Evolutionary conservation across 2,888 invertebrate species (phyloP).

Genomic region (Myopa testacea): DNA sequence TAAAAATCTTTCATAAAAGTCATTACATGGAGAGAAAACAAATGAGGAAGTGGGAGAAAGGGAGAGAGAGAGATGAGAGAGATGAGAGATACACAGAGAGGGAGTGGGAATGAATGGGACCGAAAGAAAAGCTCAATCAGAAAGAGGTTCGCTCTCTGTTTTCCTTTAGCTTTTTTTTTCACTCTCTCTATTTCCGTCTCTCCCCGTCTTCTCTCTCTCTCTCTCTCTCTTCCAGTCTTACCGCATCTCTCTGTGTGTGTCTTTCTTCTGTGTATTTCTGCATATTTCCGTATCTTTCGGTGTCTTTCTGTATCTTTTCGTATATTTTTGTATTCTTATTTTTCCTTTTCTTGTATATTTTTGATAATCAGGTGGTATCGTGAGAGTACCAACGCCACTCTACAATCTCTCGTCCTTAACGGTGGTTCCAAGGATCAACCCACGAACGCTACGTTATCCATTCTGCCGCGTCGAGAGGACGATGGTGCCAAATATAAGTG

Average conservation of each 20-base stretch:
- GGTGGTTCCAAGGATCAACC: slow-evolving; percentile 81
- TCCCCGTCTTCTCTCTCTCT: neutral
- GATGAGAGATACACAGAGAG: neutral
- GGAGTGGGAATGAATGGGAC: neutral
- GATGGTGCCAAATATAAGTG: slow-evolving; percentile 87
- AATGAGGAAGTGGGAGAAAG: no score
- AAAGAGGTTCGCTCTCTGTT: no score
- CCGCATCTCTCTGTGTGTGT: no score
- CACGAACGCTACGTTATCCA: slow-evolving; percentile 79
- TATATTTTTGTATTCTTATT: no score
- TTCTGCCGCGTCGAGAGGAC: slow-evolving; percentile 85
- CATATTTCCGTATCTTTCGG: no score
- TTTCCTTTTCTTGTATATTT: no score
- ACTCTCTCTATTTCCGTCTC: neutral
- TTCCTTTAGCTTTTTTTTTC: no score
- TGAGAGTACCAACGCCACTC: slow-evolving; percentile 79
- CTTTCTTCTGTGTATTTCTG: no score
- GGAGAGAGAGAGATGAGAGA: neutral
- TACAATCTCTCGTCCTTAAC: slow-evolving; percentile 77
- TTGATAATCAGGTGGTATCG: slow-evolving; percentile 77
- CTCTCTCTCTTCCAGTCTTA: no score
- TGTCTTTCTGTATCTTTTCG: no score
- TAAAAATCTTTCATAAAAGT: neutral
- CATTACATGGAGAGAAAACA: neutral
- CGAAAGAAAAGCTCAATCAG: neutral